Evolutionary conservation across 2,797 vertebrate genomes (phyloP), one percentile per base, ranked within the genome.

Genomic region (Liparis tanakae): DNA sequence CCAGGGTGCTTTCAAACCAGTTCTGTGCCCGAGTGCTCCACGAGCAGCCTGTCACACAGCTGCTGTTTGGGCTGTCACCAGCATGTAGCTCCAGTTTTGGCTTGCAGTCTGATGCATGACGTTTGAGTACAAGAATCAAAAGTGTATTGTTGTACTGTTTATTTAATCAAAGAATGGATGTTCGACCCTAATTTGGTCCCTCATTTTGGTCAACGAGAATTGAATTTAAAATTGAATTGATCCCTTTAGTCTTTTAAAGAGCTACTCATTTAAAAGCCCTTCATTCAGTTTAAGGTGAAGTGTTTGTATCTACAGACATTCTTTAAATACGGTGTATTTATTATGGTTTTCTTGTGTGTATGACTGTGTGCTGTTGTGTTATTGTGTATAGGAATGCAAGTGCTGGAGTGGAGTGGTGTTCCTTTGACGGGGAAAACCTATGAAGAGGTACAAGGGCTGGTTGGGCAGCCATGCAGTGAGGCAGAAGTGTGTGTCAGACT

Each of bases 401-500:
- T 99, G 67, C 90, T 99, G 93, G 98, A 99, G 89, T 99, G 98
- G 98, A 99, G 98, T 69, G 95, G 96, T 25, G 90, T 97, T 75
- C 90, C 93, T 74, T 93, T 99, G 92, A 96, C 94, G 3, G 96
- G 96, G 77, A 99, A 97, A 92, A 99, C 98, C 17, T 99, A 99
- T 0, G 98, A 99, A 93, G 98, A 99, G 87, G 98, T 99, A 1
- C 97, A 98, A 84, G 97, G 90, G 81, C 96, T 98, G 58, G 95
- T 98, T 76, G 94, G 94, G 82, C 96, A 97, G 75, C 96, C 94
- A 70, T 97, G 95, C 92, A 96, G 94, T 88, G 97, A 99, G 92
- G 97, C 97, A 81, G 98, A 99, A 92, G 94, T 99, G 92, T 99
- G 98, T 93, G 95, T 99, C 95, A 96, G 98, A 95, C 96, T 99